Evolutionary conservation across 1,140 invertebrate species (phyloP).

Genomic region (Musca domestica): DNA sequence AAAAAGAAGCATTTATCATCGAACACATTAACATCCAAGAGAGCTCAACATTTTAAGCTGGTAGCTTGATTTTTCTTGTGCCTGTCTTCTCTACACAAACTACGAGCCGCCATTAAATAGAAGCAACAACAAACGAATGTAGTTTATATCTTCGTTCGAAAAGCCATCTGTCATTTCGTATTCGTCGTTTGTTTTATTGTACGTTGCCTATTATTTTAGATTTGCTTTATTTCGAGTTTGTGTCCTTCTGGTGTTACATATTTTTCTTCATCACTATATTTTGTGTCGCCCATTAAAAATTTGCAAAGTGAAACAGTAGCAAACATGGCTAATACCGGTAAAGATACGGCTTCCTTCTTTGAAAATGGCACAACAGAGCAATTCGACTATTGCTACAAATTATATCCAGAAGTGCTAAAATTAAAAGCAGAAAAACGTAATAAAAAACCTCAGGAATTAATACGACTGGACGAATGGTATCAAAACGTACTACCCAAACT

Average conservation of each 20-base stretch:
- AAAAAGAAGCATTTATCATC: conserved; percentile 13
- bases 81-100: background rate
- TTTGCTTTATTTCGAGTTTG: conserved; percentile 2
- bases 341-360: conserved; percentile 85
- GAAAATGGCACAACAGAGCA: conserved; percentile 79
- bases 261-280: no score
- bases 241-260: background rate
- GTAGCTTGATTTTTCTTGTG: background rate
- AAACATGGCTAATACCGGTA: conserved; percentile 47
- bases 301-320: background rate
- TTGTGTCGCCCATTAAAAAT: background rate
- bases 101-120: conserved; percentile 12
- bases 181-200: conserved; percentile 4
- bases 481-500: conserved; percentile 90
- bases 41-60: conserved; percentile 8
- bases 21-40: background rate
- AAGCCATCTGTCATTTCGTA: conserved; percentile 16
- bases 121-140: conserved; percentile 2
- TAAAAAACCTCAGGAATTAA: conserved; percentile 89
- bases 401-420: conserved; percentile 83
- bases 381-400: conserved; percentile 82
- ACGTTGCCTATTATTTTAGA: background rate
- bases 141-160: background rate
- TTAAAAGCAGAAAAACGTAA: conserved; percentile 82
- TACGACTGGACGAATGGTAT: conserved; percentile 93